Percentiles rank a stretch among this genome's conserved stretches.
Conservation (phyloP, 2,113 vertebrate species). For the Pardalotus punctatus region DNA sequence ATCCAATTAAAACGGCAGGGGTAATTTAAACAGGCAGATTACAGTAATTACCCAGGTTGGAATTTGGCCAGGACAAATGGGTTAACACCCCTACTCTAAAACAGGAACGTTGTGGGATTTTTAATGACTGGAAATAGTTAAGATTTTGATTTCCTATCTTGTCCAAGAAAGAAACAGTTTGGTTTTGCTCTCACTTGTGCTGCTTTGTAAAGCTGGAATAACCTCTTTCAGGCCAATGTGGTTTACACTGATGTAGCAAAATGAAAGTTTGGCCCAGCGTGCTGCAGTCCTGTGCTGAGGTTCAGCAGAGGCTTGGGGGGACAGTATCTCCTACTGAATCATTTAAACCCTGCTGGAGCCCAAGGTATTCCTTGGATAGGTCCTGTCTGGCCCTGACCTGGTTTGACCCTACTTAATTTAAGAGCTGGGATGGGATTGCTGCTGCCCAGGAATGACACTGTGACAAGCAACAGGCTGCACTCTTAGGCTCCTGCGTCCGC, state of each 20-base stretch:
- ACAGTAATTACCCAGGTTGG: conserved; percentile 69
- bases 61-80: conserved; percentile 67
- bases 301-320: not conserved
- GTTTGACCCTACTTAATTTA: not conserved
- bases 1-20: conserved; percentile 72
- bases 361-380: not conserved
- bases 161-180: not conserved
- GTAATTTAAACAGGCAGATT: conserved; percentile 72
- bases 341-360: not conserved
- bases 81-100: conserved; percentile 56
- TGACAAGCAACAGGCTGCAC: not conserved
- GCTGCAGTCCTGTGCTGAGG: not conserved
- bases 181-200: not conserved
- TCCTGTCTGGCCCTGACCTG: conserved; percentile 18
- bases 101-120: conserved; percentile 40
- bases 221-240: not conserved
- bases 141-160: conserved; percentile 23
- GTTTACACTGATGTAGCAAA: not conserved
- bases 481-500: not conserved
- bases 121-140: conserved; percentile 48
- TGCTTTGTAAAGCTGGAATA: not conserved
- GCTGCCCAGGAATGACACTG: not conserved
- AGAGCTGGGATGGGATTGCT: not conserved
- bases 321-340: not conserved
- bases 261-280: not conserved